A percentile compares a stretch with the other conserved stretches of the same genome.
Conservation (phyloP, 2,113 vertebrate genomes). For the Girardinichthys multiradiatus region DNA sequence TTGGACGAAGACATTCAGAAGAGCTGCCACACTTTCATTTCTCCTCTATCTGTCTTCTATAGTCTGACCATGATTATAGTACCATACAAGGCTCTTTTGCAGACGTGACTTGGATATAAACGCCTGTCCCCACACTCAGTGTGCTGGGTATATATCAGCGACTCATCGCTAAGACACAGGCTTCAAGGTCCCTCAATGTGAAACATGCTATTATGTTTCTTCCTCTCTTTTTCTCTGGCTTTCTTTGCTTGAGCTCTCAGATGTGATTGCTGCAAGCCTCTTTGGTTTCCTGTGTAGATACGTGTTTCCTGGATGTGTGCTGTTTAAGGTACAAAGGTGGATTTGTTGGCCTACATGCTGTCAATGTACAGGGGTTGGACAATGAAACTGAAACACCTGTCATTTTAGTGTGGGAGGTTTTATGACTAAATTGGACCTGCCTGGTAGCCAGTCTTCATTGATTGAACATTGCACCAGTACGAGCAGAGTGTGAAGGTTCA, state of each 20-base stretch:
- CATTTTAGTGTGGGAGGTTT: too few species aligned
- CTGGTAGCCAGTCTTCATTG: too few species aligned
- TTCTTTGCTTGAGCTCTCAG: conserved; percentile 32
- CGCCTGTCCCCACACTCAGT: conserved; percentile 46
- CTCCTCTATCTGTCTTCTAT: conserved; percentile 36
- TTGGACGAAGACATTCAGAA: conserved; percentile 34
- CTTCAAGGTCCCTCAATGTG: conserved; percentile 75
- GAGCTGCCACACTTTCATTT: conserved; percentile 4
- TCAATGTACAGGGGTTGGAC: too few species aligned
- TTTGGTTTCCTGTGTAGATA: conserved; percentile 27
- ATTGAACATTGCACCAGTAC: too few species aligned
- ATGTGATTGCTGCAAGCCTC: conserved; percentile 35
- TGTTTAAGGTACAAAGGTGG: conserved; percentile 6
- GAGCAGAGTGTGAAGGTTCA: too few species aligned
- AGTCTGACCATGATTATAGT: conserved; percentile 65
- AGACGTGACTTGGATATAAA: conserved; percentile 65
- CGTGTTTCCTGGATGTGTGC: conserved; percentile 27
- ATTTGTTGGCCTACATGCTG: conserved; percentile 10
- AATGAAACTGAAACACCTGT: too few species aligned
- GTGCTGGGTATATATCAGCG: conserved; percentile 64
- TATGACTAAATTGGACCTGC: too few species aligned
- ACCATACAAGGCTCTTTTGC: conserved; percentile 32
- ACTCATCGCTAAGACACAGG: conserved; percentile 71
- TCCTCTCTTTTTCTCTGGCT: conserved; percentile 5
- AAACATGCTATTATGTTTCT: conserved; percentile 61